A percentile compares a stretch with the other conserved stretches of the same genome.
phyloP scores from a whole-genome alignment of 2,113 vertebrate genomes.

The Oceanites oceanicus region DNA sequence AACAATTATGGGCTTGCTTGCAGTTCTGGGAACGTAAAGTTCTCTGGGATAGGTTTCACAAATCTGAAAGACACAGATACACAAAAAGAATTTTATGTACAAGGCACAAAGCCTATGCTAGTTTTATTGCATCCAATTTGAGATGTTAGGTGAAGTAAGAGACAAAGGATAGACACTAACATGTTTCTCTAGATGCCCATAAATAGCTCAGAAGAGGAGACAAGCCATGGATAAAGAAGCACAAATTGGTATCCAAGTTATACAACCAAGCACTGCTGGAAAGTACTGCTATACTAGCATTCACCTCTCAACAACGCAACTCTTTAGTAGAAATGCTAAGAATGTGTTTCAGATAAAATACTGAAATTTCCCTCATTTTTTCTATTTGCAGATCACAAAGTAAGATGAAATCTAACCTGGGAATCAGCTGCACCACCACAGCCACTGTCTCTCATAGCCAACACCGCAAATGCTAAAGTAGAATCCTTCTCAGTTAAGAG shows the following conservation, averaged over 20 bases:
- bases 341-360: background rate
- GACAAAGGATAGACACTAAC: background rate
- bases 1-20: conserved; percentile 94
- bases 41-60: conserved; percentile 97
- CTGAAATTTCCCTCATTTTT: background rate
- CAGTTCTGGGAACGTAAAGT: conserved; percentile 89
- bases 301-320: background rate
- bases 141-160: background rate
- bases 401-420: background rate
- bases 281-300: background rate
- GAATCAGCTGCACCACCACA: background rate
- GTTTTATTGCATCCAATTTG: background rate
- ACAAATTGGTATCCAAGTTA: background rate
- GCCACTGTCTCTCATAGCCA: background rate
- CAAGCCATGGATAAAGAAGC: background rate
- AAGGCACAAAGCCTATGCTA: background rate
- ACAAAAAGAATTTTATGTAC: background rate
- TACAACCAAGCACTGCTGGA: background rate
- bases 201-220: background rate
- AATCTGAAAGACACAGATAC: conserved; percentile 74
- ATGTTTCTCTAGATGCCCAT: background rate
- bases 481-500: background rate
- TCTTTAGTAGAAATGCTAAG: background rate
- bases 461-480: background rate
- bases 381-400: background rate